A percentile compares a stretch with the other conserved stretches of the same genome.
These are phyloP conservation scores for Collichthys lucidus DNA, from an alignment of 2,113 vertebrate species.

Conservation along the genomic window DNA sequence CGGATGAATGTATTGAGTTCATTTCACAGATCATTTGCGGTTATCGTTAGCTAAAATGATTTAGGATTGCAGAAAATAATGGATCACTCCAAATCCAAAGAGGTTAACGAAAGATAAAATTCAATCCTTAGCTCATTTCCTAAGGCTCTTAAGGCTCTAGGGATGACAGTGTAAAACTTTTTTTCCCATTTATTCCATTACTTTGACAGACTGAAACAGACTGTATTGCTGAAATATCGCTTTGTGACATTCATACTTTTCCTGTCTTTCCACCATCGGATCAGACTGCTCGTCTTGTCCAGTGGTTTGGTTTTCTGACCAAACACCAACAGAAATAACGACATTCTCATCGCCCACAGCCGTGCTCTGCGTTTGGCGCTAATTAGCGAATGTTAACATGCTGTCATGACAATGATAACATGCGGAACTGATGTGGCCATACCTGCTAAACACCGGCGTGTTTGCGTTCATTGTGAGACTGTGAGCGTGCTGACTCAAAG, in stretches of 20 bases:
- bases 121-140: too few species aligned
- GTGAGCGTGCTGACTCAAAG: not conserved
- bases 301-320: too few species aligned
- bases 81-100: not conserved
- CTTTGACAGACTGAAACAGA: too few species aligned
- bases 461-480: not conserved
- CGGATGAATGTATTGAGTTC: slow-evolving; percentile 4
- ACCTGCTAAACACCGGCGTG: not conserved
- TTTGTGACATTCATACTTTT: too few species aligned
- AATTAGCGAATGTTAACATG: not conserved
- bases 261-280: too few species aligned
- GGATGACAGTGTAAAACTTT: too few species aligned
- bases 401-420: not conserved
- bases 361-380: not conserved
- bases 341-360: too few species aligned
- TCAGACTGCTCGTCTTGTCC: too few species aligned
- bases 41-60: not conserved
- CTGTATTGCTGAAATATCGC: too few species aligned
- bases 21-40: slow-evolving; percentile 14
- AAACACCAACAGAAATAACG: too few species aligned
- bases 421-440: not conserved
- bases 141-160: too few species aligned
- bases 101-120: not conserved
- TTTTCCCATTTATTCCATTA: too few species aligned
- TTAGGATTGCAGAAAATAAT: not conserved